Evolutionary conservation across 53 echinoderm and acorn worm genomes (phyloP), one percentile per base, ranked within the genome.

Genomic region (Astropecten irregularis): DNA sequence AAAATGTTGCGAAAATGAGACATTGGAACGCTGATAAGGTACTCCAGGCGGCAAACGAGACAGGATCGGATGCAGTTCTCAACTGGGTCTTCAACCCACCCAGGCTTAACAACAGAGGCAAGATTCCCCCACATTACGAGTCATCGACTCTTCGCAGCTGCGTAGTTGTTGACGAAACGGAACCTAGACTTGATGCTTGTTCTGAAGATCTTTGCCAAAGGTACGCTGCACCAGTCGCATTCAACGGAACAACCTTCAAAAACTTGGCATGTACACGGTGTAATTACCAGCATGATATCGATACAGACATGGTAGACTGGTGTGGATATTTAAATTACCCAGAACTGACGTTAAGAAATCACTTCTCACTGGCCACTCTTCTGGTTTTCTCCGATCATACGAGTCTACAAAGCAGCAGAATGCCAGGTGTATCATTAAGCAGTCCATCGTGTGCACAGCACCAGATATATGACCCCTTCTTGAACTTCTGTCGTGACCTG

Each of bases 401-500:
- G 36, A 36, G 36, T 11, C 0, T 66, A 0, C 0, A 3, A 9
- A 15, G 0, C n/a, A 9, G 0, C 0, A 4, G 53, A 18, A 18
- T 4, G 6, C 6, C 42, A 9, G 16, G 11, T 4, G 3, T 53
- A 9, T 4, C 3, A 4, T 18, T 4, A 53, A 20, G 19, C 53
- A 4, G 21, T 9, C 8, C 4, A 22, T 11, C 4, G 9, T 86
- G 86, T 19, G 44, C n/a, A 11, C 2, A 10, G 2, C 48, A 36
- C 51, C 74, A 76, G 37, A 15, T 86, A 10, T 76, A 49, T 40
- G 86, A 86, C 28, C 76, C 86, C 0, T 86, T 36, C 30, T 34
- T 52, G 4, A 33, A n/a, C 3, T n/a, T 16, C 38, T 86, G 86
- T 65, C 86, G 86, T 22, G 20, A 76, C 15, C n/a, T 66, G 21